Evolutionary conservation across 2,113 vertebrate species (phyloP).

Genomic region (Lipophrys pholis): DNA sequence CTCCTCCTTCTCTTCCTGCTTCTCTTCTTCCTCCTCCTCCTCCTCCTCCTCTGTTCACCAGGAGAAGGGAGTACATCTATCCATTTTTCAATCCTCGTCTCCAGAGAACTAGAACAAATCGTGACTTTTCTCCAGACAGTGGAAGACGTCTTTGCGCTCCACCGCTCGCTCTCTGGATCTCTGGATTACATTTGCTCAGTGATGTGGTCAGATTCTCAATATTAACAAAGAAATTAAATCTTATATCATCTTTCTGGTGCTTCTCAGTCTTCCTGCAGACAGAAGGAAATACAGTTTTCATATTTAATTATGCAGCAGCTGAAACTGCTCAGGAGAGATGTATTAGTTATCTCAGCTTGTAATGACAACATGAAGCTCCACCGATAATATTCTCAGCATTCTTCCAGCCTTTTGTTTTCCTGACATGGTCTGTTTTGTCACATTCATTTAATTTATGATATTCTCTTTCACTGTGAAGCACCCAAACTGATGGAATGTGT

Average conservation of each 20-base stretch:
- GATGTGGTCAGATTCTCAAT: constrained; percentile 26
- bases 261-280: constrained; percentile 47
- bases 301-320: constrained; percentile 62
- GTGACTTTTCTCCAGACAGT: constrained; percentile 30
- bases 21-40: too few species aligned
- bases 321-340: constrained; percentile 38
- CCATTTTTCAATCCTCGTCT: constrained; percentile 20
- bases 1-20: too few species aligned
- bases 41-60: too few species aligned
- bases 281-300: constrained; percentile 57
- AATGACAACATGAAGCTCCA: constrained; percentile 36
- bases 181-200: constrained; percentile 47
- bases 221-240: not conserved
- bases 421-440: constrained; percentile 8
- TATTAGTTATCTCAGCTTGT: constrained; percentile 38
- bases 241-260: not conserved
- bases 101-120: constrained; percentile 40
- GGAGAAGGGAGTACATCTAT: not conserved
- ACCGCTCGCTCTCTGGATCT: constrained; percentile 40
- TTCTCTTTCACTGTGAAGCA: constrained; percentile 36
- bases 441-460: constrained; percentile 33
- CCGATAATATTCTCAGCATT: constrained; percentile 10
- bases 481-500: constrained; percentile 43
- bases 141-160: constrained; percentile 40
- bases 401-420: constrained; percentile 22